Evolutionary conservation across 2,888 invertebrate genomes (phyloP), one percentile per base, ranked within the genome.

Genomic region (Polymixis lichenea): DNA sequence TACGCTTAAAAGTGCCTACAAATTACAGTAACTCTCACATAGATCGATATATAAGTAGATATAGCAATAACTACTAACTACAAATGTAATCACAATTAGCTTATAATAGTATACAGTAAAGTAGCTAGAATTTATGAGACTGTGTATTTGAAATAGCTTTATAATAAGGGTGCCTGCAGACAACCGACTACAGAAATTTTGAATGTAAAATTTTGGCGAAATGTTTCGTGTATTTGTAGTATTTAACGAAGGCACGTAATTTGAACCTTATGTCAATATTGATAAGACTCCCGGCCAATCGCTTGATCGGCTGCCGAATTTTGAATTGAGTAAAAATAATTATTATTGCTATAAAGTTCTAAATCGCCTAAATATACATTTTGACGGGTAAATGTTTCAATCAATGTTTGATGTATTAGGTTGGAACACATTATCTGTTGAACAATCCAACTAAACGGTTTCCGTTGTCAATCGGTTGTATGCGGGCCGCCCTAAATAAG

Each of bases 81-180:
- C 56, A n/a, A n/a, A 28, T 65, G 65, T 75, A 80, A 80, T 80
- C 80, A 80, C 80, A 80, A 80, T 60, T 80, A 80, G 68, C 51
- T n/a, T 49, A 15, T 32, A 61, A 58, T 5, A 25, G 13, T 55
- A 46, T 76, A n/a, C 67, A 73, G 43, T 62, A 25, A 22, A 25
- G 17, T 43, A 62, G 25, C n/a, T 61, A 66, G 28, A 51, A n/a
- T n/a, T 69, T 77, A 43, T 79, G 61, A 75, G 75, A 80, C 74
- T 79, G 80, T 25, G n/a, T 62, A 75, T 61, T 19, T 38, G 8
- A 80, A 67, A 80, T 80, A 28, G 62, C 22, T 64, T 74, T 67
- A 70, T n/a, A 49, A 58, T n/a, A 6, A 13, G 19, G 17, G 25
- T 25, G 51, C 3, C 51, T 2, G 64, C 43, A 51, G 74, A 53